Percentiles rank a stretch among this genome's conserved stretches.
Evolutionary conservation across 2,888 invertebrate species (phyloP).

Genomic region (Exephanes ischioxanthus): DNA sequence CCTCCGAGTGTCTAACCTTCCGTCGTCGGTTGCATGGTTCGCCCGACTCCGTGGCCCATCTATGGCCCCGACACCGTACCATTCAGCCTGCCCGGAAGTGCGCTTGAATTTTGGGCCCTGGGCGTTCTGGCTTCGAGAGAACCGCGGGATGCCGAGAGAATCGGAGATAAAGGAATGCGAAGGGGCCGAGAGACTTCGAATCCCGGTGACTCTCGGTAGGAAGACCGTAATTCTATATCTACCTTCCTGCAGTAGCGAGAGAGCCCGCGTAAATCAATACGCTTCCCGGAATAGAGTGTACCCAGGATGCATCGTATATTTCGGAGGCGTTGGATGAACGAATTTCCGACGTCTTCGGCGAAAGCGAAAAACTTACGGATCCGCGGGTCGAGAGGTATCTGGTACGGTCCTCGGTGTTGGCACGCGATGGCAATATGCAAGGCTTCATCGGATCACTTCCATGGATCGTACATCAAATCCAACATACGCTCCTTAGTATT

Average conservation of each 20-base stretch:
- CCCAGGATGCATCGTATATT: constrained; percentile 57
- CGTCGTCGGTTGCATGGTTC: constrained; percentile 44
- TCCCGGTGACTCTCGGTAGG: constrained; percentile 44
- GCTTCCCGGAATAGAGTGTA: constrained; percentile 12
- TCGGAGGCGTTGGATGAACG: constrained; percentile 26
- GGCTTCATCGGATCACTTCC: constrained; percentile 63
- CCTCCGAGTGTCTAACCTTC: constrained; percentile 54
- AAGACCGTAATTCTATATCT: constrained; percentile 55
- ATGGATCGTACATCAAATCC: constrained; percentile 57
- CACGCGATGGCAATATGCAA: constrained; percentile 55
- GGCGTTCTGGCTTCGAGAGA: constrained; percentile 50
- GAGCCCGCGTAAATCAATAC: constrained; percentile 41
- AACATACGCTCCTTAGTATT: constrained; percentile 38
- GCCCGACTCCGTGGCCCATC: constrained; percentile 24
- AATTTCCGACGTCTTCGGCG: constrained; percentile 30
- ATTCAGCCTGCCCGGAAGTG: constrained; percentile 60
- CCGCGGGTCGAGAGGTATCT: neutral
- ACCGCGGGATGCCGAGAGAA: constrained; percentile 15
- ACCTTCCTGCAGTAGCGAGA: neutral
- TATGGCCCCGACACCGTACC: neutral
- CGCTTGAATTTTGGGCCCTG: constrained; percentile 53
- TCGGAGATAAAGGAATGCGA: constrained; percentile 17
- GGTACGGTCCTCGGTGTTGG: constrained; percentile 39
- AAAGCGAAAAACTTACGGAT: constrained; percentile 53
- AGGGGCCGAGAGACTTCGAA: constrained; percentile 39